These are phyloP conservation scores for Escarpia spicata DNA, from an alignment of 2,888 invertebrate species.

Conservation along the genomic window DNA sequence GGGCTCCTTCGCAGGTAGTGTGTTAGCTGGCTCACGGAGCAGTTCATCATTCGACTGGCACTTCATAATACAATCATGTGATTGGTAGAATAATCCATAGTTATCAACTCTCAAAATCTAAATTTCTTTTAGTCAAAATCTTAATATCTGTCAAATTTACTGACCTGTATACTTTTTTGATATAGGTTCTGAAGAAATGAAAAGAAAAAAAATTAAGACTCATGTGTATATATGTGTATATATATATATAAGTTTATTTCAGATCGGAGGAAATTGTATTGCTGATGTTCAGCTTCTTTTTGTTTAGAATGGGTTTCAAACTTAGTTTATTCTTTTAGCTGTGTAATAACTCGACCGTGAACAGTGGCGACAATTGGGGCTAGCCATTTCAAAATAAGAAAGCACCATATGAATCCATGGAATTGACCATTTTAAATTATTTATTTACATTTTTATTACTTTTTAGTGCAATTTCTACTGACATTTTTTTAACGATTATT, in stretches of 20 bases:
- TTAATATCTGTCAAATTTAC: background rate
- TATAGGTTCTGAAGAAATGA: too few relatives aligned
- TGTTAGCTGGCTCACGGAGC: background rate
- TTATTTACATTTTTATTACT: too few relatives aligned
- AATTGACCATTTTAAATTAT: too few relatives aligned
- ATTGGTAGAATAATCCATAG: background rate
- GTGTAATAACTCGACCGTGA: too few relatives aligned
- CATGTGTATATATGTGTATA: too few relatives aligned
- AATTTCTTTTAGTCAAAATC: background rate
- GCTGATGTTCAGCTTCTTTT: background rate
- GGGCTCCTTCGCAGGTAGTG: constrained; percentile 63
- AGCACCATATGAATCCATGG: too few relatives aligned
- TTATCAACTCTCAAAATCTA: background rate
- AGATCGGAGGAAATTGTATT: background rate
- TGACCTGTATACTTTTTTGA: too few relatives aligned
- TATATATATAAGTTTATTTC: background rate
- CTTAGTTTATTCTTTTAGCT: background rate
- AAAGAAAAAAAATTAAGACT: too few relatives aligned
- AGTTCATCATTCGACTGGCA: background rate
- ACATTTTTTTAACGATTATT: too few relatives aligned
- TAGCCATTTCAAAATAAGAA: too few relatives aligned
- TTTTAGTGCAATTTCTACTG: too few relatives aligned
- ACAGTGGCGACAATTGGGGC: too few relatives aligned
- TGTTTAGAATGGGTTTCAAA: background rate
- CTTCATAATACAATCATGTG: background rate